Percentiles rank a stretch among this genome's conserved stretches.
phyloP scores from a whole-genome alignment of 2,113 vertebrate species.

The Chaetops frenatus region DNA sequence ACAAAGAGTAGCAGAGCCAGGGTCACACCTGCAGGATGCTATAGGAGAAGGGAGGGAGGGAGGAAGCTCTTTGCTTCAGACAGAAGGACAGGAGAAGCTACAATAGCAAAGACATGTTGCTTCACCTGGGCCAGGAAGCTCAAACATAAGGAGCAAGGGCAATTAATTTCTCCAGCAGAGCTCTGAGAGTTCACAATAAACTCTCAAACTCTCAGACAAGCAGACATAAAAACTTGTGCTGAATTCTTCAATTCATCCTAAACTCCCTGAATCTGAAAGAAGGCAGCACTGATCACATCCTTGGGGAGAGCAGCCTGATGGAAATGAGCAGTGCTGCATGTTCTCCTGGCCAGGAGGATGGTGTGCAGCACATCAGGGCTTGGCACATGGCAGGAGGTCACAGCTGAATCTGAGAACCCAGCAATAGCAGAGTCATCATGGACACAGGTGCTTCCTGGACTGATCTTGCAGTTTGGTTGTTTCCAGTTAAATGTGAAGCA shows the following conservation, averaged over 20 bases:
- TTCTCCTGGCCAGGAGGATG: background rate
- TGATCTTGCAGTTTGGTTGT: slow-evolving; percentile 59
- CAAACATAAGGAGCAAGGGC: background rate
- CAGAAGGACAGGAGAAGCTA: background rate
- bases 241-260: background rate
- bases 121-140: background rate
- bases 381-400: background rate
- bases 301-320: background rate
- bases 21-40: background rate
- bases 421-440: slow-evolving; percentile 54
- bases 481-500: slow-evolving; percentile 73
- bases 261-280: background rate
- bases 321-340: background rate
- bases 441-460: slow-evolving; percentile 74
- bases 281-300: background rate
- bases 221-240: background rate
- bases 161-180: background rate
- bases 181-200: background rate
- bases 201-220: background rate
- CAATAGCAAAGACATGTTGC: background rate
- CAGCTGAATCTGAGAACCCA: slow-evolving; percentile 11
- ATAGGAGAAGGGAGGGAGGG: background rate
- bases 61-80: background rate
- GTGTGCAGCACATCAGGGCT: background rate
- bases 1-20: accelerated